Evolutionary conservation across 37 sponge, comb jelly and placozoan species (phyloP).

Genomic region (Cliona cf. orientalis): DNA sequence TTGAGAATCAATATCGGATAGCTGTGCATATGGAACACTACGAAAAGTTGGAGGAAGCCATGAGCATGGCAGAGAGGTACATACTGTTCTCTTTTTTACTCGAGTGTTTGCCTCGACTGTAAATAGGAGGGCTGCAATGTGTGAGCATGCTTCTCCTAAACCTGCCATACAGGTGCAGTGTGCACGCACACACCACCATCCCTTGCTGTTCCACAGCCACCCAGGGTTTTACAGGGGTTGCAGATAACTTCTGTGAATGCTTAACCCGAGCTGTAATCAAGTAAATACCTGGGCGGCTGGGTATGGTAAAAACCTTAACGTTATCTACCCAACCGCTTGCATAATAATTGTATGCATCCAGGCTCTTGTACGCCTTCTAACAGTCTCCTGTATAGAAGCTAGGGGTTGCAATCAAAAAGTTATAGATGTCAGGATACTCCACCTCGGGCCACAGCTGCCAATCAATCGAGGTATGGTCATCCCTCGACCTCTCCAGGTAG

Average conservation of each 20-base stretch:
- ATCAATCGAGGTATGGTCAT: too few species aligned
- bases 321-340: slow-evolving; percentile 30
- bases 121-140: too few species aligned
- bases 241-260: slow-evolving; percentile 8
- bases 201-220: slow-evolving; percentile 40
- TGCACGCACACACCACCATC: too few species aligned
- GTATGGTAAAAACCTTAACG: neutral
- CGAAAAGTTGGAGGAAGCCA: too few species aligned
- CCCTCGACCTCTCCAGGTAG: neutral
- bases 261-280: too few species aligned
- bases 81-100: too few species aligned
- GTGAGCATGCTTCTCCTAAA: too few species aligned
- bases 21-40: neutral
- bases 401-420: slow-evolving; percentile 40
- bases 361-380: slow-evolving; percentile 39
- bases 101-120: too few species aligned
- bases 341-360: slow-evolving; percentile 51
- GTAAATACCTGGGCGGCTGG: too few species aligned
- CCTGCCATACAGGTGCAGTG: too few species aligned
- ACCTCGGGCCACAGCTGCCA: too few species aligned
- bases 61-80: too few species aligned
- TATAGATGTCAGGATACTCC: slow-evolving; percentile 56
- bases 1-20: slow-evolving; percentile 56
- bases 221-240: slow-evolving; percentile 23
- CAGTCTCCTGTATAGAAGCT: slow-evolving; percentile 46